Evolutionary conservation across 2,888 invertebrate genomes (phyloP).

Genomic region (Ectemnius cavifrons): DNA sequence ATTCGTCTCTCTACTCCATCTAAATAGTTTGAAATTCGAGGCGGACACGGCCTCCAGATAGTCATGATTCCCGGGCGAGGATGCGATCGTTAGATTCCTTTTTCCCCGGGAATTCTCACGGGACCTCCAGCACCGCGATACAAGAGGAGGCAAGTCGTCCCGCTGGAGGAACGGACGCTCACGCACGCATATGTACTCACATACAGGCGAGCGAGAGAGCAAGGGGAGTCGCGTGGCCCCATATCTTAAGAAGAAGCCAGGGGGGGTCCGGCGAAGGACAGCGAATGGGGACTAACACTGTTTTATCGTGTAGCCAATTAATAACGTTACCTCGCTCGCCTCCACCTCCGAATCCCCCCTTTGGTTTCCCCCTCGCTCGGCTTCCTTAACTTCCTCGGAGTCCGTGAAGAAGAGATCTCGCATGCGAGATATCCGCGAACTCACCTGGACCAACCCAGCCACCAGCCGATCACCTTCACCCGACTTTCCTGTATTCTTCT

Average conservation of each 20-base stretch:
- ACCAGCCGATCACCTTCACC: slow-evolving; percentile 10
- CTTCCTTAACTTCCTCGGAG: slow-evolving; percentile 17
- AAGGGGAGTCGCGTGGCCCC: slow-evolving; percentile 73
- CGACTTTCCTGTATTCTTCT: neutral
- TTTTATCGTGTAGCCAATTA: slow-evolving; percentile 77
- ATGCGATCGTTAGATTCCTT: slow-evolving; percentile 25
- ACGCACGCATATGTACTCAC: neutral
- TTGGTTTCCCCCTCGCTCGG: slow-evolving; percentile 29
- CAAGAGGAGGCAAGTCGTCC: slow-evolving; percentile 4
- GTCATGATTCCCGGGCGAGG: too few species aligned
- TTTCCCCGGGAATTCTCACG: slow-evolving; percentile 31
- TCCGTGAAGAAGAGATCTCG: slow-evolving; percentile 63
- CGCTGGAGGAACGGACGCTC: neutral
- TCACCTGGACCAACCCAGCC: slow-evolving; percentile 33
- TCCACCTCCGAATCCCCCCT: slow-evolving; percentile 22
- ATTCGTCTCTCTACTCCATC: too few species aligned
- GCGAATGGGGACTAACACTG: slow-evolving; percentile 74
- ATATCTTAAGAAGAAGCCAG: slow-evolving; percentile 72
- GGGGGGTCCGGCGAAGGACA: slow-evolving; percentile 72
- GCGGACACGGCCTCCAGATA: too few species aligned
- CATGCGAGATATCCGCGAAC: slow-evolving; percentile 59
- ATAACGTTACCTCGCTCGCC: slow-evolving; percentile 67
- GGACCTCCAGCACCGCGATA: slow-evolving; percentile 35
- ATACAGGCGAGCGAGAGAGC: neutral
- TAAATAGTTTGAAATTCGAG: too few species aligned